Evolutionary conservation across 2,113 vertebrate genomes (phyloP).

Genomic region (Pollachius pollachius): DNA sequence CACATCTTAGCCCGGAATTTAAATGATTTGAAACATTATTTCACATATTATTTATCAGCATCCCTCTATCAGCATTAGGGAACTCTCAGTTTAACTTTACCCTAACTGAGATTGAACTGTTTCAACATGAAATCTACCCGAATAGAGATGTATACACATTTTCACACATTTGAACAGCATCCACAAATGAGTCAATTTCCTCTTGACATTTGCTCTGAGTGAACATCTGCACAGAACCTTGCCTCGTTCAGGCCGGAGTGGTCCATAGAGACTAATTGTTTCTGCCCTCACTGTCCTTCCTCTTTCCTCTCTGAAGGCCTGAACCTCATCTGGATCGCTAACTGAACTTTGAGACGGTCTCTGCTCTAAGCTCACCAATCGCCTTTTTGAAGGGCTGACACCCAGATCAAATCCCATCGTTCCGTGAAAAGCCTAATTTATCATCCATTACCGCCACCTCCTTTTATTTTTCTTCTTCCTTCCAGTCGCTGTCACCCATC

Average conservation of each 20-base stretch:
- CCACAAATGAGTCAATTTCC: slow-evolving; percentile 56
- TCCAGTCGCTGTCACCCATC: background rate
- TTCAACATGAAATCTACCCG: slow-evolving; percentile 23
- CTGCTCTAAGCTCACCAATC: slow-evolving; percentile 39
- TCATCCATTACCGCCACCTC: slow-evolving; percentile 65
- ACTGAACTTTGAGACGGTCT: slow-evolving; percentile 40
- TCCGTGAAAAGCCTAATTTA: slow-evolving; percentile 66
- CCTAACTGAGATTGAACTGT: too few relatives aligned
- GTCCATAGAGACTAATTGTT: slow-evolving; percentile 55
- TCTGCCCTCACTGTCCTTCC: slow-evolving; percentile 25
- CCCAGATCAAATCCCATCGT: slow-evolving; percentile 64
- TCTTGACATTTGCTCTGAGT: slow-evolving; percentile 38
- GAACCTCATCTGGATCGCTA: slow-evolving; percentile 48
- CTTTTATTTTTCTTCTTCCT: slow-evolving; percentile 39
- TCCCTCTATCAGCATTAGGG: too few relatives aligned
- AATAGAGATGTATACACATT: slow-evolving; percentile 24
- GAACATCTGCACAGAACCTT: slow-evolving; percentile 44
- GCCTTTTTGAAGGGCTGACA: slow-evolving; percentile 56
- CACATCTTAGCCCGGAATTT: too few relatives aligned
- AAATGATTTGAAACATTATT: too few relatives aligned
- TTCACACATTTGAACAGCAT: slow-evolving; percentile 33
- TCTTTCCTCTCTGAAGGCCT: slow-evolving; percentile 16
- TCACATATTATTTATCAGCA: too few relatives aligned
- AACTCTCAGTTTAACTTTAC: too few relatives aligned
- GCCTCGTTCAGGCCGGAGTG: slow-evolving; percentile 19